Base-by-base conservation (phyloP, 2,797 vertebrate genomes). In the Sebastes goodei region DNA sequence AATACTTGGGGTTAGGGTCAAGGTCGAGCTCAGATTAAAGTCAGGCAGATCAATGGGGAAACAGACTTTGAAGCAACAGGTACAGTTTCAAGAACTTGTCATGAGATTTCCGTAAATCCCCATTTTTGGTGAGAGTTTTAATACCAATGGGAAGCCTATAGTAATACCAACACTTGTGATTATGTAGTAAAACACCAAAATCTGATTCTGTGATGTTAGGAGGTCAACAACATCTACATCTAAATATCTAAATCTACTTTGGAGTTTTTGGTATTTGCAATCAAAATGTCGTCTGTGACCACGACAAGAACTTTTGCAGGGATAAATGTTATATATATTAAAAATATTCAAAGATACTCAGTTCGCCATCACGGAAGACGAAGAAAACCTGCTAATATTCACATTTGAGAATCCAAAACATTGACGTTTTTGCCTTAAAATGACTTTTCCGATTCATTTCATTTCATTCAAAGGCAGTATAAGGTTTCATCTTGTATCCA, bases 61-160 rank as follows among this genome's bases (percentile, higher is more conserved):
- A 46, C 15, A 46, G 3, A 0, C 42, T 46, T 20, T 1, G 15
- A 7, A 17, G 42, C 59, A 33, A 17, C 7, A 53, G 23, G 8
- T 30, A 29, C 27, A n/a, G n/a, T 52, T 60, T 27, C 8, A 66
- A 35, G 27, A 46, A 23, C 23, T 9, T 52, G 14, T 17, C 1
- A 1, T 49, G 6, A 4, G 6, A 53, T 53, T 21, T 21, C 3
- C 0, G 0, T 25, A 10, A 7, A 2, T 46, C 38, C 11, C 1
- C 1, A 2, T 61, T 29, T 55, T 10, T 29, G 15, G 3, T 46
- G 15, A 46, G 7, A 46, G 14, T 15, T 46, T 46, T 9, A 21
- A 59, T 21, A 7, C 30, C 56, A 12, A 9, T 15, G 9, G 5
- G 14, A 55, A 29, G 20, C n/a, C 17, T 29, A 46, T 46, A 15